A percentile compares a stretch with the other conserved stretches of the same genome.
phyloP scores from a whole-genome alignment of 2,888 invertebrate genomes.

The Troides oblongomaculatus region DNA sequence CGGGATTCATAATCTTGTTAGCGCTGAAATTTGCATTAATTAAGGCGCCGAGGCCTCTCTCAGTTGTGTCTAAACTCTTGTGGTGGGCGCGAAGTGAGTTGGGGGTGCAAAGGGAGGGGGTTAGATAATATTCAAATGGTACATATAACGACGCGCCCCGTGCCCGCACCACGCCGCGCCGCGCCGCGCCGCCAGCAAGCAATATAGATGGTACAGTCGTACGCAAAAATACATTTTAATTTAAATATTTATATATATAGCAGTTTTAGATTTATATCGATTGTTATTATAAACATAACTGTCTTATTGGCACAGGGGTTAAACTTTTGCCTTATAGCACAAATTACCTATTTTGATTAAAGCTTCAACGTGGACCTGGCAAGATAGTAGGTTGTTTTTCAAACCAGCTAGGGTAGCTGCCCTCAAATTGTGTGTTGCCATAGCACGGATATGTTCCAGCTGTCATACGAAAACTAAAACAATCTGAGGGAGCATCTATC shows the following conservation, averaged over 20 bases:
- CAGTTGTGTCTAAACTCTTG: conserved; percentile 68
- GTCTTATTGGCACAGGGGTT: too few species aligned
- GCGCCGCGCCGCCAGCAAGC: conserved; percentile 71
- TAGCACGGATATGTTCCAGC: too few species aligned
- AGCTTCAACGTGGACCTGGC: too few species aligned
- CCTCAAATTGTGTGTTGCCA: too few species aligned
- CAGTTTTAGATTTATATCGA: too few species aligned
- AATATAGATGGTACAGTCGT: conserved; percentile 65
- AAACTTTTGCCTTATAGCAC: too few species aligned
- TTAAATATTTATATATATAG: neutral
- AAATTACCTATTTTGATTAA: too few species aligned
- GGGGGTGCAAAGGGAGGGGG: conserved; percentile 43
- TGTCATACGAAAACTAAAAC: too few species aligned
- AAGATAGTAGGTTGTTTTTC: too few species aligned
- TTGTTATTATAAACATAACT: too few species aligned
- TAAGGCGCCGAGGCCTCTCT: conserved; percentile 68
- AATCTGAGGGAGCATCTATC: too few species aligned
- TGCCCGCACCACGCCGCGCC: conserved; percentile 54
- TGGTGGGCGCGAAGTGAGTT: conserved; percentile 36
- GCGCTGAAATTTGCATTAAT: conserved; percentile 81
- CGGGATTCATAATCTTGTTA: conserved; percentile 79
- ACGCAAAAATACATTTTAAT: neutral
- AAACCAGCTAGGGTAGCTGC: too few species aligned
- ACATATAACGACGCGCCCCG: conserved; percentile 75
- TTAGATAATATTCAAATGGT: conserved; percentile 81